Percentiles rank a stretch among this genome's conserved stretches.
phyloP scores from a whole-genome alignment of 2,888 invertebrate genomes.

The Trachelus iudaicus region DNA sequence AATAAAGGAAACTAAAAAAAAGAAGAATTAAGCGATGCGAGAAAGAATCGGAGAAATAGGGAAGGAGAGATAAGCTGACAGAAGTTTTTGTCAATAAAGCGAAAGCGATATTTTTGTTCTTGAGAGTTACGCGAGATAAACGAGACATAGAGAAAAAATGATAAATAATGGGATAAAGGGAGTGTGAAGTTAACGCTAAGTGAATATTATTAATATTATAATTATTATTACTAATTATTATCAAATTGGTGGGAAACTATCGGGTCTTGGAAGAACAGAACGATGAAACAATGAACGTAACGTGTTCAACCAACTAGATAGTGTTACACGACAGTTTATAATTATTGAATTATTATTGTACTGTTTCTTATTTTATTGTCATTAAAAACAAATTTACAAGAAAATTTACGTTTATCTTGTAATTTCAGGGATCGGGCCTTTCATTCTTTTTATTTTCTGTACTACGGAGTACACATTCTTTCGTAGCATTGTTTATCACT shows the following conservation, averaged over 20 bases:
- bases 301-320: slow-evolving; percentile 51
- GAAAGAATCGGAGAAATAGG: not conserved
- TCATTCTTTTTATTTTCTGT: slow-evolving; percentile 4
- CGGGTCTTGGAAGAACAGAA: slow-evolving; percentile 40
- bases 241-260: slow-evolving; percentile 52
- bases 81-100: slow-evolving; percentile 56
- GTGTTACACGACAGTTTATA: slow-evolving; percentile 60
- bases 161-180: slow-evolving; percentile 26
- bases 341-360: slow-evolving; percentile 60
- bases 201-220: slow-evolving; percentile 57
- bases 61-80: slow-evolving; percentile 22
- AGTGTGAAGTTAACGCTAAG: slow-evolving; percentile 41
- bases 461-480: not conserved
- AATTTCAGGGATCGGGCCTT: slow-evolving; percentile 19
- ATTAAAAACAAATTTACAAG: slow-evolving; percentile 59
- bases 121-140: slow-evolving; percentile 54
- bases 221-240: slow-evolving; percentile 52
- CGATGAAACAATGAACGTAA: slow-evolving; percentile 26
- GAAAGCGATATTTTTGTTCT: slow-evolving; percentile 61
- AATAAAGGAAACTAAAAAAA: not conserved
- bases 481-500: not conserved
- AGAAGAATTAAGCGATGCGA: not conserved
- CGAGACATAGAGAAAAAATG: slow-evolving; percentile 46
- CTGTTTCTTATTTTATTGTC: slow-evolving; percentile 64
- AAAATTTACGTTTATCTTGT: slow-evolving; percentile 21